Percentiles rank a stretch among this genome's conserved stretches.
Conservation (phyloP, 2,113 vertebrate species). For the Gopherus flavomarginatus region DNA sequence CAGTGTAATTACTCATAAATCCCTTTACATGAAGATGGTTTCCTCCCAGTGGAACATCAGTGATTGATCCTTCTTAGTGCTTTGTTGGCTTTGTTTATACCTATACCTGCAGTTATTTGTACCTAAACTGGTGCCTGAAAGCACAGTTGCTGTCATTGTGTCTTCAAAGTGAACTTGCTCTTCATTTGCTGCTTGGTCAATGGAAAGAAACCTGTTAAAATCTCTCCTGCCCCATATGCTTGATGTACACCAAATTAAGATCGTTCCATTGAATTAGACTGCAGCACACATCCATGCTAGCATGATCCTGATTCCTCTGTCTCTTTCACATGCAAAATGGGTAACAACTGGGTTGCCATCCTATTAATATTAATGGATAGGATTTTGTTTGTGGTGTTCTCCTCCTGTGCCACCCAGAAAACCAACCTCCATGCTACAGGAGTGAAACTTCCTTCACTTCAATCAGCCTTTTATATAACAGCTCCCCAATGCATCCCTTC, state of each 20-base stretch:
- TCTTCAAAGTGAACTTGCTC: slow-evolving; percentile 36
- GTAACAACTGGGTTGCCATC: slow-evolving; percentile 33
- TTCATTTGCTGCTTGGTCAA: slow-evolving; percentile 46
- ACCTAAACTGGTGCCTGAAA: background rate
- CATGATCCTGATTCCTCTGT: slow-evolving; percentile 10
- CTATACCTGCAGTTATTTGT: background rate
- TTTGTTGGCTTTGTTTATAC: background rate
- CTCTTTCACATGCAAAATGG: slow-evolving; percentile 5
- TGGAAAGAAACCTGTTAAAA: slow-evolving; percentile 34
- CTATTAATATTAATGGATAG: slow-evolving; percentile 9
- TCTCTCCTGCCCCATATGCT: background rate
- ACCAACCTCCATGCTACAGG: background rate
- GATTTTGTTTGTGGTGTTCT: background rate
- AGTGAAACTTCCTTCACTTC: background rate
- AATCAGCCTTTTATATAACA: background rate
- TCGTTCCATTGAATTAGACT: slow-evolving; percentile 44
- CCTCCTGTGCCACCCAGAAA: too few relatives aligned
- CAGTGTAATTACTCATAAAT: background rate
- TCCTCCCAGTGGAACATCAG: background rate
- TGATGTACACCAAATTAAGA: too few relatives aligned
- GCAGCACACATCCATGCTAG: slow-evolving; percentile 15
- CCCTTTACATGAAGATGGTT: background rate
- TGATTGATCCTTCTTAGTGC: background rate
- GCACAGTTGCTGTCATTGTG: slow-evolving; percentile 43
- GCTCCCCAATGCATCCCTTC: background rate